A percentile compares a stretch with the other conserved stretches of the same genome.
phyloP scores from a whole-genome alignment of 2,888 invertebrate genomes.

The Sphaerophoria rueppellii region DNA sequence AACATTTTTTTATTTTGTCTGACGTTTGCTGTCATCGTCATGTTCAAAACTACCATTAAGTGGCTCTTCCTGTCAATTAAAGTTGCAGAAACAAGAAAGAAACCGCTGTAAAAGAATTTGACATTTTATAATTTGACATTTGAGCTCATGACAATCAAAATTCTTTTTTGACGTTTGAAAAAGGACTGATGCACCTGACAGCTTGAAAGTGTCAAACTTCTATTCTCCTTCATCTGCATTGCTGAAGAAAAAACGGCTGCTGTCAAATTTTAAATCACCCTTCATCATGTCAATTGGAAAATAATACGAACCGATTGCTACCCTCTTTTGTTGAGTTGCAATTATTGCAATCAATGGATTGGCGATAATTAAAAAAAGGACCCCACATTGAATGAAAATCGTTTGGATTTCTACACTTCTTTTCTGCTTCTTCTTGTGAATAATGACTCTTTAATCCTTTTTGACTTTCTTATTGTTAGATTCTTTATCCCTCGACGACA shows the following conservation, averaged over 20 bases:
- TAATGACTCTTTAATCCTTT: slow-evolving; percentile 65
- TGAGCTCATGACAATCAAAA: too few relatives aligned
- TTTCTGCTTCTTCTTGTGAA: slow-evolving; percentile 13
- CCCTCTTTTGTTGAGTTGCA: slow-evolving; percentile 2
- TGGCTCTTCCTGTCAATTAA: too few relatives aligned
- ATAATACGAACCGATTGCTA: not conserved
- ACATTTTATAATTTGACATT: too few relatives aligned
- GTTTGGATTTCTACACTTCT: not conserved
- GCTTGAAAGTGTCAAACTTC: not conserved
- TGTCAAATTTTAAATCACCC: slow-evolving; percentile 1
- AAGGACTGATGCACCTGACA: not conserved
- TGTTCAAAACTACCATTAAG: too few relatives aligned
- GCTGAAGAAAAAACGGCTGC: not conserved
- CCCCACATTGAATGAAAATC: slow-evolving; percentile 25
- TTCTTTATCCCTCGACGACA: slow-evolving; percentile 15
- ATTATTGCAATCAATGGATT: slow-evolving; percentile 52
- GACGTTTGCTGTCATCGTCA: not conserved
- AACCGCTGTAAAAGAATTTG: too few relatives aligned
- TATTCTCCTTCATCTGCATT: not conserved
- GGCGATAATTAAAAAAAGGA: slow-evolving; percentile 64
- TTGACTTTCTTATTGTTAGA: slow-evolving; percentile 43
- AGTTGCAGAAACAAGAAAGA: too few relatives aligned
- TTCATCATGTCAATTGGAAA: slow-evolving; percentile 1
- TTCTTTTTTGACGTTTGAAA: too few relatives aligned
- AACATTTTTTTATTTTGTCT: not conserved